Conservation (phyloP, 2,888 invertebrate genomes). For the Lissonota sp. region DNA sequence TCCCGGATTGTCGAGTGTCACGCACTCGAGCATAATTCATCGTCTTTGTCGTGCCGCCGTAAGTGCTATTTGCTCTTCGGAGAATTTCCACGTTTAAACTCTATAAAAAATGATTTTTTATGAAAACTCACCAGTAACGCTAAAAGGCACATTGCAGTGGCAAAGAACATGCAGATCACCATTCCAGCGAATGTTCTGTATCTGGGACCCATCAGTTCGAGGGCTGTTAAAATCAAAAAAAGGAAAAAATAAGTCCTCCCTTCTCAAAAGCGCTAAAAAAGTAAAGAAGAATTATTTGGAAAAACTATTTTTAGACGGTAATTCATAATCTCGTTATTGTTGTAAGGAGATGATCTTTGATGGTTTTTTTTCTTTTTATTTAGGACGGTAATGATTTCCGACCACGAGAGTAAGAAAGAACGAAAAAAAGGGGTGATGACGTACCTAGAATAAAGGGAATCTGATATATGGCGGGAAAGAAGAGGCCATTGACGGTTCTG, state of each 20-base stretch:
- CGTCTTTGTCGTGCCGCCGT: neutral
- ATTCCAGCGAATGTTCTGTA: slow-evolving; percentile 88
- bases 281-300: no score
- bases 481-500: slow-evolving; percentile 87
- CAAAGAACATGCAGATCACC: slow-evolving; percentile 88
- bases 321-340: no score
- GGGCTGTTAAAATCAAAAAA: slow-evolving; percentile 75
- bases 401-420: neutral
- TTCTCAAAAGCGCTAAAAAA: no score
- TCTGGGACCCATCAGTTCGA: slow-evolving; percentile 88
- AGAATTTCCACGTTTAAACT: neutral
- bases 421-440: slow-evolving; percentile 39
- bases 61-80: slow-evolving; percentile 2
- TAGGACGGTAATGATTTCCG: neutral
- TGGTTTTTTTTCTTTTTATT: neutral
- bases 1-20: slow-evolving; percentile 12
- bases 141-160: slow-evolving; percentile 87
- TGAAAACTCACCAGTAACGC: slow-evolving; percentile 84
- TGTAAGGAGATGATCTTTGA: no score
- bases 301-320: no score
- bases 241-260: slow-evolving; percentile 8
- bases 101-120: neutral
- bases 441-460: slow-evolving; percentile 88
- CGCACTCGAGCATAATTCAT: slow-evolving; percentile 7
- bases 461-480: slow-evolving; percentile 89